phyloP scores from a whole-genome alignment of 2,113 vertebrate species.

The Ophiodon elongatus region DNA sequence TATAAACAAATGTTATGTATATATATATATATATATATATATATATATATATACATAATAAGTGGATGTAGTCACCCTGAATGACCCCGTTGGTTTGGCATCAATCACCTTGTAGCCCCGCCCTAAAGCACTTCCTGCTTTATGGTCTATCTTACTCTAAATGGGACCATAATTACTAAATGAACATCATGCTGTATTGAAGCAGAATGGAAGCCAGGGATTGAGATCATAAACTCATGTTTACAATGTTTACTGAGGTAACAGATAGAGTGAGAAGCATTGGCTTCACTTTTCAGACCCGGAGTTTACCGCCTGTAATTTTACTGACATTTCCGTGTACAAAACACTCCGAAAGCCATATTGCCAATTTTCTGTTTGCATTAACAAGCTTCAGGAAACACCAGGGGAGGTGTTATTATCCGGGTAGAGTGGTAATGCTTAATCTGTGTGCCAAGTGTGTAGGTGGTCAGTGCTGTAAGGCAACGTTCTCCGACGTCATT shows the following conservation, averaged over 20 bases:
- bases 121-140: too few relatives aligned
- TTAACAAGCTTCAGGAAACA: background rate
- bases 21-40: too few relatives aligned
- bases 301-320: background rate
- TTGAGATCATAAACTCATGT: background rate
- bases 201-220: background rate
- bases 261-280: too few relatives aligned
- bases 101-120: too few relatives aligned
- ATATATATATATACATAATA: too few relatives aligned
- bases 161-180: background rate
- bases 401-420: conserved; percentile 2
- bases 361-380: background rate
- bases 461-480: conserved; percentile 6
- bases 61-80: too few relatives aligned
- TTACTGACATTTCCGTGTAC: background rate
- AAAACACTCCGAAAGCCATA: background rate
- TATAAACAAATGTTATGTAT: too few relatives aligned
- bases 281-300: too few relatives aligned
- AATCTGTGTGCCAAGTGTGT: background rate
- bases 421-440: background rate
- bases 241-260: background rate
- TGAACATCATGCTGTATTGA: background rate
- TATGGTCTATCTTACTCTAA: background rate
- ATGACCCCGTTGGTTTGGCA: too few relatives aligned
- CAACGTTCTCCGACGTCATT: background rate